Evolutionary conservation across 30 jellyfish, hydroid and myxozoan genomes (phyloP).

Genomic region (Pseudorhiza aurosa): DNA sequence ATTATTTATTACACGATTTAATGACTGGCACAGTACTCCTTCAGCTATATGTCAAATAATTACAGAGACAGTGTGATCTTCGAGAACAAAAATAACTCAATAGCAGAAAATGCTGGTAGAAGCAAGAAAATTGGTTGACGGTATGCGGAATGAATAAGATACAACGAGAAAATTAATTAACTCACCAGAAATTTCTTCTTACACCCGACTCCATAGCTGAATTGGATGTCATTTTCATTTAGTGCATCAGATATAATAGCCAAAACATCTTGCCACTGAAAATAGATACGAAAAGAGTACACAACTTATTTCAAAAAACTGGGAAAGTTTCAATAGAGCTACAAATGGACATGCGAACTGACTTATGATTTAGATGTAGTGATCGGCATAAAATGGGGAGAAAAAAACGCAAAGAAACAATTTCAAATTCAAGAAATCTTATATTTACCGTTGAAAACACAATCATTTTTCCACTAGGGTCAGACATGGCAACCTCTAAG

Average conservation of each 20-base stretch:
- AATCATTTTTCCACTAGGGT: constrained; percentile 71
- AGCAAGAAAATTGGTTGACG: no score
- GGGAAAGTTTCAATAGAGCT: no score
- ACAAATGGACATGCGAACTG: no score
- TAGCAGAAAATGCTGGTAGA: no score
- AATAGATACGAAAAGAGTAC: not conserved
- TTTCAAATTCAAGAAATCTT: not conserved
- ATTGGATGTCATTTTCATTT: constrained; percentile 60
- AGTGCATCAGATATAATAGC: constrained; percentile 60
- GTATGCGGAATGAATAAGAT: not conserved
- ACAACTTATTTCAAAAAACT: no score
- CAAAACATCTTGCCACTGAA: constrained; percentile 75
- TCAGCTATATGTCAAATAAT: no score
- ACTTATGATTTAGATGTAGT: no score
- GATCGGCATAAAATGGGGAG: not conserved
- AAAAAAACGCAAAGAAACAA: not conserved
- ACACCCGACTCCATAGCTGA: constrained; percentile 30
- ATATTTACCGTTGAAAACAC: constrained; percentile 81
- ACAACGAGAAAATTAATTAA: not conserved
- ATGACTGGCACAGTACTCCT: no score
- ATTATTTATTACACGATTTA: no score
- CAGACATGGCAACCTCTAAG: constrained; percentile 50
- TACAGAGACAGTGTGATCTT: no score
- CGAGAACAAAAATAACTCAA: no score
- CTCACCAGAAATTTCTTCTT: constrained; percentile 69